These are phyloP conservation scores for Imbricaverruca yamaguchii DNA, from an alignment of 2,888 invertebrate species.

Conservation along the genomic window DNA sequence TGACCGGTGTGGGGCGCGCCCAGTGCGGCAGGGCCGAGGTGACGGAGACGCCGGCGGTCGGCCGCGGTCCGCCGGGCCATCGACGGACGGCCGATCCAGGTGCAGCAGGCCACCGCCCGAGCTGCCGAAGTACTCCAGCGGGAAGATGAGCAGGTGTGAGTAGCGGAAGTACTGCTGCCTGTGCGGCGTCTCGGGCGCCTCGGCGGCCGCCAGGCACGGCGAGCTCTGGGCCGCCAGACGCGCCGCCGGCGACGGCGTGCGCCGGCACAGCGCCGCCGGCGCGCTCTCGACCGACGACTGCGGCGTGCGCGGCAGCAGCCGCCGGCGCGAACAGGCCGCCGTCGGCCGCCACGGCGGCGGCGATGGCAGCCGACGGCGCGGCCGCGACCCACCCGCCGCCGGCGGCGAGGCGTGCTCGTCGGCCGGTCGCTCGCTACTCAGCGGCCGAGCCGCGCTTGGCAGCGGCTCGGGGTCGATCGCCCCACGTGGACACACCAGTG, in stretches of 20 bases:
- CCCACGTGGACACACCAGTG: too few relatives aligned
- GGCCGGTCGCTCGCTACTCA: too few relatives aligned
- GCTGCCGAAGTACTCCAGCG: not conserved
- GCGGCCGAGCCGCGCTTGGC: too few relatives aligned
- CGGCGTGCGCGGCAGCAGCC: not conserved
- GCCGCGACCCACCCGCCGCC: not conserved
- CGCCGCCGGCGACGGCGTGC: not conserved
- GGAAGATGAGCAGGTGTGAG: slow-evolving; percentile 13
- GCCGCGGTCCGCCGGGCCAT: not conserved
- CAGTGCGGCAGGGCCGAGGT: not conserved
- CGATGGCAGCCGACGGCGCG: not conserved
- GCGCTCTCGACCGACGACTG: slow-evolving; percentile 11
- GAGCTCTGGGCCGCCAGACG: not conserved
- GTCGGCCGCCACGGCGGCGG: not conserved
- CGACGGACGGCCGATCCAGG: not conserved
- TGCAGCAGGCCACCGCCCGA: not conserved
- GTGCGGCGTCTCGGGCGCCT: not conserved
- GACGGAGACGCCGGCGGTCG: not conserved
- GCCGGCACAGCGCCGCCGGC: not conserved
- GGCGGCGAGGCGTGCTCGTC: too few relatives aligned
- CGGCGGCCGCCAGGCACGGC: not conserved
- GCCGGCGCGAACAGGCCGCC: not conserved
- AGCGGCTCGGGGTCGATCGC: too few relatives aligned
- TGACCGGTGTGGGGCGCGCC: too few relatives aligned
- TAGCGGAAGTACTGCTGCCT: slow-evolving; percentile 3